These are phyloP conservation scores for Gasteruption jaculator DNA, from an alignment of 2,888 invertebrate genomes.

Conservation along the genomic window DNA sequence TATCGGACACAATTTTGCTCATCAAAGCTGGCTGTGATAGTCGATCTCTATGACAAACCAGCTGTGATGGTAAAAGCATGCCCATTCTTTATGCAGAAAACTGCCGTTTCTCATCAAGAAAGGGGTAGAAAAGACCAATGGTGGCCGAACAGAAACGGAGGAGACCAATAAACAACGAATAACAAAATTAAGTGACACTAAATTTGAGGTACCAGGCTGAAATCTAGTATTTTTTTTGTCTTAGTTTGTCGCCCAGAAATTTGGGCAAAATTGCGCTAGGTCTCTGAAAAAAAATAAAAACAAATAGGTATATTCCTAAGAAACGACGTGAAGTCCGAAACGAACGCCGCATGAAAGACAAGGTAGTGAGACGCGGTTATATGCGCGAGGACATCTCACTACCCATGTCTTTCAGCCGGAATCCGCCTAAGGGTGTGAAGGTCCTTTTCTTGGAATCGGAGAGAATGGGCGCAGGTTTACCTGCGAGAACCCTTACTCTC, in stretches of 20 bases:
- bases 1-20: constrained; percentile 67
- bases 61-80: constrained; percentile 70
- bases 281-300: constrained; percentile 5
- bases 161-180: not conserved
- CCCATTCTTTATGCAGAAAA: no score
- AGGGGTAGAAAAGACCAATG: constrained; percentile 14
- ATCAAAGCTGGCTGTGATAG: constrained; percentile 97
- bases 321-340: constrained; percentile 34
- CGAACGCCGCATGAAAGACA: constrained; percentile 89
- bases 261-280: no score
- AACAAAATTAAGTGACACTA: no score
- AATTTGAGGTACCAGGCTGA: no score
- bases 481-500: not conserved
- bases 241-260: no score
- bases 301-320: constrained; percentile 2
- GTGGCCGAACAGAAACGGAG: not conserved
- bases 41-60: constrained; percentile 75
- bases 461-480: not conserved
- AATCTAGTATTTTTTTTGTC: no score
- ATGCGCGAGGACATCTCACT: constrained; percentile 83
- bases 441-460: constrained; percentile 5
- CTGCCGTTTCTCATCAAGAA: no score
- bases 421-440: constrained; percentile 47
- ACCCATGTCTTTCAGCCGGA: constrained; percentile 95
- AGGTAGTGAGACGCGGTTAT: constrained; percentile 92